phyloP scores from a whole-genome alignment of 2,113 vertebrate species.

The Polypterus bichir region DNA sequence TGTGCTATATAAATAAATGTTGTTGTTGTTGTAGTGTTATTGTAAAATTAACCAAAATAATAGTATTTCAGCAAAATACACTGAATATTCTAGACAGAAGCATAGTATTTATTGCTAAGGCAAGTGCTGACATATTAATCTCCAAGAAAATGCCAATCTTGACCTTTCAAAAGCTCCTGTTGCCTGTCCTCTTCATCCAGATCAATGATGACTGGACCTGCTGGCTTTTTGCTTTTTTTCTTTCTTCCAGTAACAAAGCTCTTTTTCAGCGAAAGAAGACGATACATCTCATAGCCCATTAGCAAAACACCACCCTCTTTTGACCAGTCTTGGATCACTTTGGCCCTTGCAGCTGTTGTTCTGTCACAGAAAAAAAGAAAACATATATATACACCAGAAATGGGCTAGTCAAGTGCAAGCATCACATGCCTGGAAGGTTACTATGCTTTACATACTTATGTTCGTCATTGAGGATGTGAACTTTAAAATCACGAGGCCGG shows the following conservation, averaged over 20 bases:
- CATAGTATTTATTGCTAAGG: no score
- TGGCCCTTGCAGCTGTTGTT: conserved; percentile 80
- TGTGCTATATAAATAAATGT: no score
- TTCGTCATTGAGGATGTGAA: conserved; percentile 90
- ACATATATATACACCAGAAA: background rate
- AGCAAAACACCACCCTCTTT: conserved; percentile 84
- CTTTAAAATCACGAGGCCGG: conserved; percentile 73
- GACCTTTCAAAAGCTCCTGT: conserved; percentile 92
- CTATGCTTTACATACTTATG: conserved; percentile 89
- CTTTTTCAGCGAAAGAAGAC: conserved; percentile 91
- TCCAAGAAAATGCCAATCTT: no score
- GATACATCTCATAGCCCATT: conserved; percentile 98
- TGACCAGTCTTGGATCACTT: conserved; percentile 89
- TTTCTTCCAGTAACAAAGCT: conserved; percentile 88
- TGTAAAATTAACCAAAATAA: no score
- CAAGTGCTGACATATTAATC: no score
- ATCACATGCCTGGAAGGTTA: background rate
- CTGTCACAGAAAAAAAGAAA: conserved; percentile 34
- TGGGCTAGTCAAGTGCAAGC: background rate
- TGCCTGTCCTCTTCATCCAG: conserved; percentile 94
- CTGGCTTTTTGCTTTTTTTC: conserved; percentile 88
- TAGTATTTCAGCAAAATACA: no score
- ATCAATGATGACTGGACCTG: conserved; percentile 93
- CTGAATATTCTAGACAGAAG: no score
- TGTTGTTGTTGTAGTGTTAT: no score